These are phyloP conservation scores for Chrysocyon brachyurus DNA, from an alignment of 2,797 vertebrate species.

Conservation along the genomic window DNA sequence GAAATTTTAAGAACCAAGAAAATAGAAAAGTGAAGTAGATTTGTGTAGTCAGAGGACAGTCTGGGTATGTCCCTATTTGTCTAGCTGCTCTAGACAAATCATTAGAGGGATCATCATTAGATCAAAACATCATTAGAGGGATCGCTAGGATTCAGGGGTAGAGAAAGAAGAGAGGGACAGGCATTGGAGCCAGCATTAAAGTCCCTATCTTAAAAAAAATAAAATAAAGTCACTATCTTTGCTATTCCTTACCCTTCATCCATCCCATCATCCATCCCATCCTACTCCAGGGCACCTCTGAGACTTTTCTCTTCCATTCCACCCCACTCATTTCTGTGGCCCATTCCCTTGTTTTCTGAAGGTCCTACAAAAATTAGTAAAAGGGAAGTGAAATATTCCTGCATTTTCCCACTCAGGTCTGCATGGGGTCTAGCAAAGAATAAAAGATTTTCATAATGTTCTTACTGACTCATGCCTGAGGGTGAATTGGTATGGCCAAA, in stretches of 20 bases:
- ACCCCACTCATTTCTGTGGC: background rate
- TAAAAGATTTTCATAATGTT: slow-evolving; percentile 38
- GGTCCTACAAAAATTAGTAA: background rate
- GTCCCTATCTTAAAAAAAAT: background rate
- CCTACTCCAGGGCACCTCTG: background rate
- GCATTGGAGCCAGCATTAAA: background rate
- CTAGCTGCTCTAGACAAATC: background rate
- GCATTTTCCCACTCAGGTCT: background rate
- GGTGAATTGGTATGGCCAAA: background rate
- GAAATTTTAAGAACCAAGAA: background rate
- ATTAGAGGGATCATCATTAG: background rate
- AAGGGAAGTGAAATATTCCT: slow-evolving; percentile 53
- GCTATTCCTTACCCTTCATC: background rate
- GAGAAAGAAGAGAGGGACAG: background rate
- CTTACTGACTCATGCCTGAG: background rate
- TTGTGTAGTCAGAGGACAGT: background rate
- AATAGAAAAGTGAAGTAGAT: background rate
- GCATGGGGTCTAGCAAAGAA: slow-evolving; percentile 29
- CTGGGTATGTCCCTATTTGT: background rate
- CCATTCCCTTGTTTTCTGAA: slow-evolving; percentile 18
- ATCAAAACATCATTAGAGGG: background rate
- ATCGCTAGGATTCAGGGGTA: background rate
- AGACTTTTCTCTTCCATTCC: background rate
- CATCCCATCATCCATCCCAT: background rate
- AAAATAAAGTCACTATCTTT: background rate